phyloP scores from a whole-genome alignment of 2,888 invertebrate genomes.

The Portevinia maculata region DNA sequence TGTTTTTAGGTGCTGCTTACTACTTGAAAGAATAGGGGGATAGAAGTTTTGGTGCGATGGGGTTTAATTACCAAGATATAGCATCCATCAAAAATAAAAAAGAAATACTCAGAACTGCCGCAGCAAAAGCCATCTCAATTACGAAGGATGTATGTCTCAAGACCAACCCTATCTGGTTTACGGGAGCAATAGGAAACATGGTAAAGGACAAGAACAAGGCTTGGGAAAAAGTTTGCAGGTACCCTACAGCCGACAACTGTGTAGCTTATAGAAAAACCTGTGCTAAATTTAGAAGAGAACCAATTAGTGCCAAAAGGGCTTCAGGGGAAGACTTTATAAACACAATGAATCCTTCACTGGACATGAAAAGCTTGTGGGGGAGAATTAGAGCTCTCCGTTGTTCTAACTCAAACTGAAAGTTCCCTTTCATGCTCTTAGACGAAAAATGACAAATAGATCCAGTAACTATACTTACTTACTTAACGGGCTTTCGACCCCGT shows the following conservation, averaged over 20 bases:
- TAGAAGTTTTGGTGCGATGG: too few species aligned
- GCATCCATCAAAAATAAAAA: slow-evolving; percentile 20
- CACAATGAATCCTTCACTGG: slow-evolving; percentile 14
- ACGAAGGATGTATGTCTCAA: background rate
- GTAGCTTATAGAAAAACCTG: too few species aligned
- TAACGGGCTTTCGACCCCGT: too few species aligned
- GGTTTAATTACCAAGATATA: slow-evolving; percentile 4
- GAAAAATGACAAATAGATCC: slow-evolving; percentile 3
- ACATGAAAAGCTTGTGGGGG: slow-evolving; percentile 12
- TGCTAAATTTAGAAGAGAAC: slow-evolving; percentile 15
- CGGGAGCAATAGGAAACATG: background rate
- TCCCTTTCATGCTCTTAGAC: slow-evolving; percentile 4
- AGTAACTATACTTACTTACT: too few species aligned
- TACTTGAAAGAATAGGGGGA: too few species aligned
- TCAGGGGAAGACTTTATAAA: slow-evolving; percentile 10
- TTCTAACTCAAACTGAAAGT: background rate
- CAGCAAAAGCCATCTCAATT: slow-evolving; percentile 11
- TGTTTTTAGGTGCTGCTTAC: too few species aligned
- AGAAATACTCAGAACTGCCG: slow-evolving; percentile 21
- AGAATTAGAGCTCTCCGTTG: slow-evolving; percentile 16
- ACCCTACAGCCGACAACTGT: too few species aligned
- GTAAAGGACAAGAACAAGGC: too few species aligned
- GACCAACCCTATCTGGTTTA: slow-evolving; percentile 5
- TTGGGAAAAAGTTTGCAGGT: too few species aligned
- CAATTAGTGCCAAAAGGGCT: background rate